These are phyloP conservation scores for Amazona guildingii DNA, from an alignment of 2,113 vertebrate genomes.

Conservation along the genomic window DNA sequence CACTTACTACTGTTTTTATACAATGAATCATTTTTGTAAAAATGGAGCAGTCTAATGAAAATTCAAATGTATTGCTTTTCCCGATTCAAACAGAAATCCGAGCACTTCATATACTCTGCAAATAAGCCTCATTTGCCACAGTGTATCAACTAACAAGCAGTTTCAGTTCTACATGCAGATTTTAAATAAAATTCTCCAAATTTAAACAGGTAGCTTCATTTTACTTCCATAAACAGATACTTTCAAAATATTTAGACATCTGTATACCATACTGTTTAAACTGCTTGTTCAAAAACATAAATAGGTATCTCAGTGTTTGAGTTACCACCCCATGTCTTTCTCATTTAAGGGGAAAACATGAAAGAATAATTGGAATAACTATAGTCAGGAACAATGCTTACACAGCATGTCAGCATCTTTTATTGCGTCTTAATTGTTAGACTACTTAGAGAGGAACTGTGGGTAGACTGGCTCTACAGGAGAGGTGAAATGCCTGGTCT, in stretches of 20 bases:
- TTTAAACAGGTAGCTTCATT: constrained; percentile 84
- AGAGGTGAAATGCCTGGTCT: not conserved
- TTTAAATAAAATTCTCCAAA: constrained; percentile 75
- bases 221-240: constrained; percentile 77
- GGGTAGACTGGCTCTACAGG: not conserved
- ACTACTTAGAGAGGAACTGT: not conserved
- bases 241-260: constrained; percentile 86
- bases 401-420: constrained; percentile 69
- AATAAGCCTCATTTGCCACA: constrained; percentile 61
- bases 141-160: constrained; percentile 46
- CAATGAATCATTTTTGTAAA: constrained; percentile 55
- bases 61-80: constrained; percentile 47
- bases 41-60: constrained; percentile 54
- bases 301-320: constrained; percentile 83
- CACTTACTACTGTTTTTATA: constrained; percentile 48
- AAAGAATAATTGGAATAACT: constrained; percentile 74
- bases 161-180: constrained; percentile 64
- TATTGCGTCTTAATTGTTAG: constrained; percentile 52
- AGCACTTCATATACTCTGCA: constrained; percentile 38
- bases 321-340: constrained; percentile 75
- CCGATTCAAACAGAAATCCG: not conserved
- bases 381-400: constrained; percentile 71
- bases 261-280: constrained; percentile 82
- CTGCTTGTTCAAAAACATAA: constrained; percentile 86
- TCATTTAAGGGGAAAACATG: constrained; percentile 71